Conservation (phyloP, 2,888 invertebrate species). For the Iselma pallidipennis region DNA sequence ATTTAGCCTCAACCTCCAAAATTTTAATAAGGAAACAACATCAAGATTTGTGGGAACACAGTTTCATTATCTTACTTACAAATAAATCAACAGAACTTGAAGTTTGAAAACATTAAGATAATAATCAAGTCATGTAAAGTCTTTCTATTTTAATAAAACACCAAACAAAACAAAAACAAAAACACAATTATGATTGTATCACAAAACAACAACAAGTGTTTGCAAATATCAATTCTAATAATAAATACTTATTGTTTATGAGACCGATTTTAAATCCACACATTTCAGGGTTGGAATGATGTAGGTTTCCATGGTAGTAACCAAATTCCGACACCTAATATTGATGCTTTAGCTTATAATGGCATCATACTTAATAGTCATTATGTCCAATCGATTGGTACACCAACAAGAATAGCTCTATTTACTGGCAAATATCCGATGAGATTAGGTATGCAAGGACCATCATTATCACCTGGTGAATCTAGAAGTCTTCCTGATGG, state of each 20-base stretch:
- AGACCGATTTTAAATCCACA: no score
- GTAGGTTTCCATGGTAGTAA: conserved; percentile 87
- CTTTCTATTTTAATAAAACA: not conserved
- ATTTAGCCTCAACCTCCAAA: conserved; percentile 1
- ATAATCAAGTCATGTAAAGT: not conserved
- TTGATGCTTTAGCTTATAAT: conserved; percentile 83
- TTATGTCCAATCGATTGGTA: conserved; percentile 84
- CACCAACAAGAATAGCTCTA: conserved; percentile 80
- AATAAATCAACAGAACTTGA: conserved; percentile 1
- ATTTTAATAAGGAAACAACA: conserved; percentile 7
- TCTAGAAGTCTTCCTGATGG: conserved; percentile 73
- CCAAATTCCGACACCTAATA: conserved; percentile 88
- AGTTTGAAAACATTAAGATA: not conserved
- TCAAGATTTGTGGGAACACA: not conserved
- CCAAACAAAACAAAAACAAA: not conserved
- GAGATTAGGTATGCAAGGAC: conserved; percentile 76
- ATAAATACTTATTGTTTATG: no score
- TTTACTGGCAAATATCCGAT: conserved; percentile 88
- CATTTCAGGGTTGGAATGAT: conserved; percentile 84
- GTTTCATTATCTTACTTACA: conserved; percentile 1
- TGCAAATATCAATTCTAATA: no score
- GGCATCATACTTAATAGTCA: conserved; percentile 85
- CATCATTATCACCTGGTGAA: conserved; percentile 68
- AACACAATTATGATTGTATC: no score
- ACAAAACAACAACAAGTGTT: no score